Conservation (phyloP, 2,797 vertebrate genomes). For the Protonibea diacanthus region DNA sequence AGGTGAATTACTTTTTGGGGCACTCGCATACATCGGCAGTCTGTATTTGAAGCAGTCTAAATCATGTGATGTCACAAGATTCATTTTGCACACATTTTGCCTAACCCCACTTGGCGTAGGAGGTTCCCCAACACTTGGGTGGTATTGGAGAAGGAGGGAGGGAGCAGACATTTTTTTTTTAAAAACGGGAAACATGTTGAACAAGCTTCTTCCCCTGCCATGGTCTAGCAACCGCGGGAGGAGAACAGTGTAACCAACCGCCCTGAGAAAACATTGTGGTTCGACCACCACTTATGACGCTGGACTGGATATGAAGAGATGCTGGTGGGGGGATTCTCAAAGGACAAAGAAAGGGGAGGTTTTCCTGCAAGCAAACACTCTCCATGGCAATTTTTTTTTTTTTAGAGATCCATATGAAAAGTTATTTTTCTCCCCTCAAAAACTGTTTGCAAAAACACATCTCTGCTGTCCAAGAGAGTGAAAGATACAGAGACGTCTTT, state of each 20-base stretch:
- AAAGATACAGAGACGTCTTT: conserved; percentile 25
- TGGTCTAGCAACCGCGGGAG: conserved; percentile 83
- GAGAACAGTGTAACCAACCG: conserved; percentile 83
- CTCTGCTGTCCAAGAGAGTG: background rate
- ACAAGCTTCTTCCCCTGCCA: conserved; percentile 85
- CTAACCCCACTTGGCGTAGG: conserved; percentile 63
- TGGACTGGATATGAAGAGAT: conserved; percentile 77
- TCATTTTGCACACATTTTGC: conserved; percentile 65
- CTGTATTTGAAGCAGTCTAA: conserved; percentile 77
- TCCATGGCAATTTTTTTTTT: conserved; percentile 15
- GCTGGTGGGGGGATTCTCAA: conserved; percentile 62
- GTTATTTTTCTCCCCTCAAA: conserved; percentile 14
- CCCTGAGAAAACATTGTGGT: conserved; percentile 87
- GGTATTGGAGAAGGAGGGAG: conserved; percentile 80
- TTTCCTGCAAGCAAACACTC: conserved; percentile 43
- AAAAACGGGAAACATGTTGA: conserved; percentile 86
- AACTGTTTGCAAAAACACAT: conserved; percentile 34
- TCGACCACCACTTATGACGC: conserved; percentile 85
- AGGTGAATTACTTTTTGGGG: conserved; percentile 63
- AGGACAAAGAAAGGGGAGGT: conserved; percentile 56
- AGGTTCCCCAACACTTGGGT: conserved; percentile 83
- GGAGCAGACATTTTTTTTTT: conserved; percentile 63
- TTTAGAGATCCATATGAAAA: conserved; percentile 43
- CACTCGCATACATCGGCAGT: conserved; percentile 66
- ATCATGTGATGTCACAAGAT: conserved; percentile 85